Evolutionary conservation across 2,888 invertebrate species (phyloP).

Genomic region (Pristionchus entomophagus): DNA sequence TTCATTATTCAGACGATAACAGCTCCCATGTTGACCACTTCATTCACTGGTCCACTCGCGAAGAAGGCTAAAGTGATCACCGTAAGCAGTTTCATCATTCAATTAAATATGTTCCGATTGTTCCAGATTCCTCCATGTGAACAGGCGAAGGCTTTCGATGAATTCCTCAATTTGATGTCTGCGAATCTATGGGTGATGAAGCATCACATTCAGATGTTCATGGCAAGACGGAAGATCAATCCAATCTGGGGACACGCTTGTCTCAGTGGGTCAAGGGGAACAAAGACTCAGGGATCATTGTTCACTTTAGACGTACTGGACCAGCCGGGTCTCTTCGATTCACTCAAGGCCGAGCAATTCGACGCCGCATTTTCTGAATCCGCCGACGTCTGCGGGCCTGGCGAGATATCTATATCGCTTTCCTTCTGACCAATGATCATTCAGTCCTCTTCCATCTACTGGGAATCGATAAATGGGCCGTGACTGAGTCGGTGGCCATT

Average conservation of each 20-base stretch:
- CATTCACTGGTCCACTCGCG: neutral
- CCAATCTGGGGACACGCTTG: neutral
- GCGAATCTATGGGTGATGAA: slow-evolving; percentile 6
- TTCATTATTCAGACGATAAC: neutral
- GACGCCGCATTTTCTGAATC: neutral
- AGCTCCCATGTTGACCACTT: neutral
- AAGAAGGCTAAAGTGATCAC: neutral
- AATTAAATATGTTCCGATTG: too few species aligned
- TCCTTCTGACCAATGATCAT: neutral
- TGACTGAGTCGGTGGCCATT: neutral
- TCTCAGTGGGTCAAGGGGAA: neutral
- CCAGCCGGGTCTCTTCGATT: neutral
- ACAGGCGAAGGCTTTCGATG: neutral
- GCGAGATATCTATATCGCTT: neutral
- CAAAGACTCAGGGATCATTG: neutral
- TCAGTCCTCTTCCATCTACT: slow-evolving; percentile 35
- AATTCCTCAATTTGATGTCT: neutral
- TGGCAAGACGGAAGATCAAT: neutral
- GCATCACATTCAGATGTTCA: neutral
- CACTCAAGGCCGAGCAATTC: neutral
- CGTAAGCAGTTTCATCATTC: neutral
- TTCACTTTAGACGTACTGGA: neutral
- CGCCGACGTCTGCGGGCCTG: neutral
- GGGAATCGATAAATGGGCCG: slow-evolving; percentile 1
- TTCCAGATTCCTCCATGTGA: neutral